phyloP scores from a whole-genome alignment of 1,140 invertebrate species.

The Spodoptera frugiperda region DNA sequence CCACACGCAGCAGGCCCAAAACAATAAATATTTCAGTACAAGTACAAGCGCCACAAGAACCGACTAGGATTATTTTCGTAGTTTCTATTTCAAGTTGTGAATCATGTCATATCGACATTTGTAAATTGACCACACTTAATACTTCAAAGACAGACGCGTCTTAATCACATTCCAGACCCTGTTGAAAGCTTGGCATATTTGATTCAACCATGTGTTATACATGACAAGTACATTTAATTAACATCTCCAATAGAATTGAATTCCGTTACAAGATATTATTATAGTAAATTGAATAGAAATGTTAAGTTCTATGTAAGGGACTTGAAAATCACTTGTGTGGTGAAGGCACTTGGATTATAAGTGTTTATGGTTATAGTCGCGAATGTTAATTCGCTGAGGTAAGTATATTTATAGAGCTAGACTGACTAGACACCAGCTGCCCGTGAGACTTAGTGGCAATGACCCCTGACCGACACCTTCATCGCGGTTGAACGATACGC shows the following conservation, averaged over 20 bases:
- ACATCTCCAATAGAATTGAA: too few relatives aligned
- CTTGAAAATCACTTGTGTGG: neutral
- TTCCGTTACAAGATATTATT: too few relatives aligned
- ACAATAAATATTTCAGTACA: slow-evolving; percentile 23
- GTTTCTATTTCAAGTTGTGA: slow-evolving; percentile 11
- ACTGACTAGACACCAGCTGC: slow-evolving; percentile 24
- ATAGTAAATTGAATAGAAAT: neutral
- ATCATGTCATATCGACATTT: slow-evolving; percentile 27
- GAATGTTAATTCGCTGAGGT: slow-evolving; percentile 25
- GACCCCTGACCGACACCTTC: slow-evolving; percentile 14
- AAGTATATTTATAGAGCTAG: slow-evolving; percentile 19
- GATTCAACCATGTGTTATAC: slow-evolving; percentile 9
- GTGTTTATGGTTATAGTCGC: neutral
- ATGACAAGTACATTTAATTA: neutral
- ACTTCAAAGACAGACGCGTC: slow-evolving; percentile 9
- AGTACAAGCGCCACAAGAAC: neutral
- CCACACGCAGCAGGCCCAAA: neutral
- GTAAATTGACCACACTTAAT: slow-evolving; percentile 1
- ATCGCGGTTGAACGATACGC: neutral
- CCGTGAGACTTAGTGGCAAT: slow-evolving; percentile 26
- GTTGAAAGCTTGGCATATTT: slow-evolving; percentile 17
- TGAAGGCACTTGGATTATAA: neutral
- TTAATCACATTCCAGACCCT: slow-evolving; percentile 10
- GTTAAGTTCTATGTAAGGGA: neutral
- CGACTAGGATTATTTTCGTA: neutral